Base-by-base conservation (phyloP, 2,113 vertebrate genomes). In the Fregetta grallaria region DNA sequence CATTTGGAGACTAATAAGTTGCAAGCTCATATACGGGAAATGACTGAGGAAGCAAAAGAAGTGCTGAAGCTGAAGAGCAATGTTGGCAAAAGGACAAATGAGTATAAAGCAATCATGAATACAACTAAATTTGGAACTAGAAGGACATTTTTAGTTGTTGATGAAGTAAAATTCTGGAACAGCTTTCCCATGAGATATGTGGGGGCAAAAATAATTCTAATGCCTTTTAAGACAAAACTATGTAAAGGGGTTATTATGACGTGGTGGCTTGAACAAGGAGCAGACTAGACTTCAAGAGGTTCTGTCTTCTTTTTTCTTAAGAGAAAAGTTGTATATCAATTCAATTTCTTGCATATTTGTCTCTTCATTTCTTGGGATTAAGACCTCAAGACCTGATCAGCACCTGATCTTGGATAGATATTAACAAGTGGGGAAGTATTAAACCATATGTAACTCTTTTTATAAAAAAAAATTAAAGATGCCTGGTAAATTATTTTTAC, bases 11-110 rank as follows among this genome's bases (percentile, higher is more conserved):
- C 34, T 26, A 67, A 2, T 55, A 87, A 87, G 61, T 91, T 95
- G 81, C 65, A 90, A 91, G 87, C 56, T 92, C 36, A 6, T 85
- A 66, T 79, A 36, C 87, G 74, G 81, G 81, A 97, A 96, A 94
- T 96, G 70, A 85, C 91, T 81, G 87, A 95, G 89, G 70, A 96
- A 89, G 89, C 47, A 92, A 78, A 96, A 94, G 77, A 82, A 96
- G 42, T 73, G 85, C 58, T 87, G 77, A 90, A 85, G 56, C 81
- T 95, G 62, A 94, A 95, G 78, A 95, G 66, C 36, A 73, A 12
- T 50, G 49, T n/a, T 95, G 94, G 88, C 93, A 93, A 73, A 90
- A 93, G 62, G 50, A 93, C 92, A 95, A 88, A 90, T 32, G 58
- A 90, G 49, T 55, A 86, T 94, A 88, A 96, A 92, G 29, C 77